Evolutionary conservation across 1,140 invertebrate species (phyloP).

Genomic region (Ooceraea biroi): DNA sequence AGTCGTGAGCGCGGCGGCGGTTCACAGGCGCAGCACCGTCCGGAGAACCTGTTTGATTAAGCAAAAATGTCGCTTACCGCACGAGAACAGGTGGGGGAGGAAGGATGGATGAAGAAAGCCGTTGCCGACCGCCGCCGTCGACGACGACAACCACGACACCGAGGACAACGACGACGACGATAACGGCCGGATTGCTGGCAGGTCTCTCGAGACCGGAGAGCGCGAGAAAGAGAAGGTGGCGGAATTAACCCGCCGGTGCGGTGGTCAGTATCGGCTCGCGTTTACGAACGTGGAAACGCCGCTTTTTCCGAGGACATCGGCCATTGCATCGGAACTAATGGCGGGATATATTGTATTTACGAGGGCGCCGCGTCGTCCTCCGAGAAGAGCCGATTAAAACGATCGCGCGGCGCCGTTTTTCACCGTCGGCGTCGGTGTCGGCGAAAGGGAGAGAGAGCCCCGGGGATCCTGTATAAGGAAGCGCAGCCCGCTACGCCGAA

Average conservation of each 20-base stretch:
- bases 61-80: constrained; percentile 68
- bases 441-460: constrained; percentile 59
- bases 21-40: constrained; percentile 34
- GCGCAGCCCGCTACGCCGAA: constrained; percentile 52
- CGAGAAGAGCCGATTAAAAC: constrained; percentile 77
- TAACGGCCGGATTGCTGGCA: neutral
- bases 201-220: constrained; percentile 12
- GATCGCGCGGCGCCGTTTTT: constrained; percentile 72
- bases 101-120: constrained; percentile 48
- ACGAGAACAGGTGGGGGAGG: constrained; percentile 64
- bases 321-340: constrained; percentile 73
- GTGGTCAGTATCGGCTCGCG: constrained; percentile 13
- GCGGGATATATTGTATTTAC: constrained; percentile 74
- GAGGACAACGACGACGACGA: neutral
- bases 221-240: neutral
- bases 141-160: neutral
- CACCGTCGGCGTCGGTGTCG: constrained; percentile 73
- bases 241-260: neutral
- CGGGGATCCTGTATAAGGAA: constrained; percentile 72
- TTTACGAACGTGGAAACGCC: constrained; percentile 63
- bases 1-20: constrained; percentile 63
- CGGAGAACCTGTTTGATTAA: constrained; percentile 73
- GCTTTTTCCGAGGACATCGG: constrained; percentile 51
- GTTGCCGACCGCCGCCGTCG: neutral
- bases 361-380: constrained; percentile 60